phyloP scores from a whole-genome alignment of 1,140 invertebrate genomes.

The Globodera rostochiensis region DNA sequence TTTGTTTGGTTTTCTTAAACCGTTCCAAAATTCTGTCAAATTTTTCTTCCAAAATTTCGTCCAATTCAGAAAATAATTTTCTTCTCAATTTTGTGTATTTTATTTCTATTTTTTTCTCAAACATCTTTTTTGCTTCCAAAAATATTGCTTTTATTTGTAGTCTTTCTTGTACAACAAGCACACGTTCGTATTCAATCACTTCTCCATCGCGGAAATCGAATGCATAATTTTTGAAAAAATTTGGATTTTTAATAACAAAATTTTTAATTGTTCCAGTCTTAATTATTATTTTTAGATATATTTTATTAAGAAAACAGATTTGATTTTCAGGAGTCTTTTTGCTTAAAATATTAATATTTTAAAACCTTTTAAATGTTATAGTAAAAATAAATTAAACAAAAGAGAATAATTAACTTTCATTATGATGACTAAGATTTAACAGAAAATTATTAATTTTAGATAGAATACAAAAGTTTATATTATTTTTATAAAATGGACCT shows the following conservation, averaged over 20 bases:
- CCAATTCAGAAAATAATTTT: not conserved
- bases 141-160: not conserved
- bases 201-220: not conserved
- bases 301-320: too few relatives aligned
- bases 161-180: not conserved
- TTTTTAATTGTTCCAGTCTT: not conserved
- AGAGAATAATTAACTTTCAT: too few relatives aligned
- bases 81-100: not conserved
- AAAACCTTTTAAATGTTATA: too few relatives aligned
- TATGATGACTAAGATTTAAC: too few relatives aligned
- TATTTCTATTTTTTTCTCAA: not conserved
- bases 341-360: too few relatives aligned
- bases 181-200: not conserved
- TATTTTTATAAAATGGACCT: not conserved
- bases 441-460: too few relatives aligned
- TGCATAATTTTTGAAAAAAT: slow-evolving; percentile 1
- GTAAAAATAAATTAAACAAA: too few relatives aligned
- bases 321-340: too few relatives aligned
- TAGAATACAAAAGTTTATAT: too few relatives aligned
- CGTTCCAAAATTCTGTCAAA: not conserved
- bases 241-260: not conserved
- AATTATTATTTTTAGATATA: too few relatives aligned
- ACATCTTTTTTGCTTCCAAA: not conserved
- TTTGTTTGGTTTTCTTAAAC: not conserved
- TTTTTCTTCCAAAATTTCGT: not conserved